Conservation (phyloP, 2,797 vertebrate species). For the Myripristis jacobus region DNA sequence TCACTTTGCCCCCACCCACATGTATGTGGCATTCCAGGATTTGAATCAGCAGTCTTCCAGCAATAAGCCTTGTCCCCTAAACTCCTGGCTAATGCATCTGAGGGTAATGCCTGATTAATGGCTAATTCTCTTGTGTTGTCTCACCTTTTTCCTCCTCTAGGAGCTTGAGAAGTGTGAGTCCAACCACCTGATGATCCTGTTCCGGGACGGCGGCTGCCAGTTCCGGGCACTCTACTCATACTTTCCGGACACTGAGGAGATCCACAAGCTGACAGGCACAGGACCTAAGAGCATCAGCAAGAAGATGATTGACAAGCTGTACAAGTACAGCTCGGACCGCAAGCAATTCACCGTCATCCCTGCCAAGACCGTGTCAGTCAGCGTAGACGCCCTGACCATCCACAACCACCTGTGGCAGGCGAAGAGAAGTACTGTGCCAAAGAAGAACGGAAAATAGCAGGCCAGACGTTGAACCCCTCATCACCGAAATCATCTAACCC, state of each 20-base stretch:
- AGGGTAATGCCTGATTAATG: background rate
- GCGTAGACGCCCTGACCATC: constrained; percentile 96
- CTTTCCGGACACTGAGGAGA: constrained; percentile 94
- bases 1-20: background rate
- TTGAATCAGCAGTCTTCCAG: background rate
- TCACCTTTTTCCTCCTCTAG: constrained; percentile 69
- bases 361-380: constrained; percentile 97
- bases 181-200: constrained; percentile 98
- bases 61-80: background rate
- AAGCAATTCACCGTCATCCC: constrained; percentile 97
- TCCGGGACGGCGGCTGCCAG: constrained; percentile 96
- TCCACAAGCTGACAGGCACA: constrained; percentile 93
- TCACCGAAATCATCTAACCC: constrained; percentile 37
- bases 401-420: constrained; percentile 97
- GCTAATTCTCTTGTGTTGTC: background rate
- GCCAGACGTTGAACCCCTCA: background rate
- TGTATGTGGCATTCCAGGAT: background rate
- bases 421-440: constrained; percentile 90
- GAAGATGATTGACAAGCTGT: constrained; percentile 99
- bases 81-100: background rate
- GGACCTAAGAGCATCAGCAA: constrained; percentile 95
- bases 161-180: constrained; percentile 95
- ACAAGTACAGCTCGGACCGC: constrained; percentile 97
- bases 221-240: constrained; percentile 96
- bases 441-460: constrained; percentile 91